phyloP scores from a whole-genome alignment of 2,888 invertebrate genomes.

The Napeogenes sylphis region DNA sequence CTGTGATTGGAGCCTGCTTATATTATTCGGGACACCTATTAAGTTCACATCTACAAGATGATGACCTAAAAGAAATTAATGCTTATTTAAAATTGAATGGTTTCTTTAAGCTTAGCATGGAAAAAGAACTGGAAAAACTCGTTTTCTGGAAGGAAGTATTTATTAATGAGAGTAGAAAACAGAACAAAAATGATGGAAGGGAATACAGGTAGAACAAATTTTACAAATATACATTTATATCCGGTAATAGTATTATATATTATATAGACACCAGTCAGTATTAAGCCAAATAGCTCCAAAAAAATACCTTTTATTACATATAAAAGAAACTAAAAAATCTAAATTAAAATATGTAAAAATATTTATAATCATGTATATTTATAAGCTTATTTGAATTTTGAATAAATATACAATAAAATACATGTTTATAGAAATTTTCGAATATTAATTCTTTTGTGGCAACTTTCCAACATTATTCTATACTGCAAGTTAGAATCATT shows the following conservation, averaged over 20 bases:
- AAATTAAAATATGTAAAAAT: too few relatives aligned
- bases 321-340: too few relatives aligned
- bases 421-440: too few relatives aligned
- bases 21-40: conserved; percentile 84
- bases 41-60: conserved; percentile 85
- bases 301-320: too few relatives aligned
- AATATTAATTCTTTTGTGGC: too few relatives aligned
- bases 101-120: conserved; percentile 81
- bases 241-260: conserved; percentile 5
- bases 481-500: too few relatives aligned
- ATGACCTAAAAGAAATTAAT: conserved; percentile 86
- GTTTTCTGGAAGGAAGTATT: conserved; percentile 88
- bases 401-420: too few relatives aligned
- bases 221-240: conserved; percentile 3
- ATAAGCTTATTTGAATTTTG: too few relatives aligned
- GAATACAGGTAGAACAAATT: conserved; percentile 53
- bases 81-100: conserved; percentile 86
- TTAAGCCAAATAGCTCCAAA: too few relatives aligned
- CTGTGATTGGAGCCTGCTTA: conserved; percentile 80
- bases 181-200: conserved; percentile 48
- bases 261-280: too few relatives aligned
- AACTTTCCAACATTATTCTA: too few relatives aligned
- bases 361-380: too few relatives aligned
- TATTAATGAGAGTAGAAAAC: conserved; percentile 68
- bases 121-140: conserved; percentile 82